Base-by-base conservation (phyloP, 2,888 invertebrate genomes). In the Germaria angustata region DNA sequence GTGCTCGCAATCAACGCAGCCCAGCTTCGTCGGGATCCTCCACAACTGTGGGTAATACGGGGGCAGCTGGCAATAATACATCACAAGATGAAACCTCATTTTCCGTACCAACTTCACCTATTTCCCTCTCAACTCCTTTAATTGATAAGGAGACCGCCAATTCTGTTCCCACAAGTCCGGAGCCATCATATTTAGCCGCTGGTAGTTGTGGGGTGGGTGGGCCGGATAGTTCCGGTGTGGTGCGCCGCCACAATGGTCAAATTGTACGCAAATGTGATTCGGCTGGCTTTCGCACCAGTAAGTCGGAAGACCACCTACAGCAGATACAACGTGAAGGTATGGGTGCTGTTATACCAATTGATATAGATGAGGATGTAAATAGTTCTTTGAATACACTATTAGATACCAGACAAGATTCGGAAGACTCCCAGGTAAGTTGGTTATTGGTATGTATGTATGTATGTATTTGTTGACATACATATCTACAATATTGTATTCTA, bases 321-420 rank as follows among this genome's bases (percentile, higher is more conserved):
- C 93, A 94, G 84, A 88, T 91, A 83, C 92, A 91, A 85, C 90
- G 91, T 72, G 92, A 92, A 85, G 91, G 91, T 86, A 94, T 97
- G 91, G 96, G 96, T 88, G 95, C 96, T 84, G 96, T 97, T 85
- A 90, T 92, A 87, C 96, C 96, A 86, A 96, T 97, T 87, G 97
- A 98, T 87, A 95, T 97, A 90, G 98, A 97, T 90, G 98, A 98
- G 91, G 97, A 97, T 91, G 95, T 97, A 88, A 97, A 97, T 88
- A 97, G 97, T 90, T 98, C 98, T 84, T 93, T 98, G 83, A 97
- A 98, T 92, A 97, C 97, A 81, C 92, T 98, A 80, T 92, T 97
- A 85, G 97, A 97, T 92, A 96, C 96, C 63, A 92, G 95, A 86
- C 93, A 92, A 79, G 93, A 93, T 87, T 92, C 90, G 87, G 92